These are phyloP conservation scores for Dryobates pubescens DNA, from an alignment of 2,797 vertebrate species.

Conservation along the genomic window DNA sequence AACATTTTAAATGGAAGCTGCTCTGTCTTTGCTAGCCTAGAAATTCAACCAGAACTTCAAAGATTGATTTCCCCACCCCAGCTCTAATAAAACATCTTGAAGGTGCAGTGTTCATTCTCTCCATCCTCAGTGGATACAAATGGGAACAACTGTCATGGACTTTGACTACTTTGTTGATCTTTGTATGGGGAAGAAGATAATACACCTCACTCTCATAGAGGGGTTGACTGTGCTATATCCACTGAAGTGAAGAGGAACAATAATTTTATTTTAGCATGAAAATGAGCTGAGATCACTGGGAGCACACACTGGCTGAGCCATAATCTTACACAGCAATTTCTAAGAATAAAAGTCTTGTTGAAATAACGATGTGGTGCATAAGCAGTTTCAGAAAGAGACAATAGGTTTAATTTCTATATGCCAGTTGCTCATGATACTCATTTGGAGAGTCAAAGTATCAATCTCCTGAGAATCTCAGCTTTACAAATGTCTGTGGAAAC, in stretches of 20 bases:
- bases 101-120: neutral
- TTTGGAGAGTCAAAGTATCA: conserved; percentile 13
- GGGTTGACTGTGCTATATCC: neutral
- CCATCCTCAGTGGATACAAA: neutral
- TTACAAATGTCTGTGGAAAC: neutral
- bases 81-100: neutral
- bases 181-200: neutral
- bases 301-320: neutral
- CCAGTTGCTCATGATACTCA: neutral
- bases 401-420: neutral
- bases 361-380: neutral
- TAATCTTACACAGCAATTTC: neutral
- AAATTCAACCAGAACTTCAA: neutral
- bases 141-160: neutral
- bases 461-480: neutral
- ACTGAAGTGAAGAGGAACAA: neutral
- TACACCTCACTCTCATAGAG: neutral
- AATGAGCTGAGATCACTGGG: neutral
- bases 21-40: neutral
- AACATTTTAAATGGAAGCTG: neutral
- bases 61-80: neutral
- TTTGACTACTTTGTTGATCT: neutral
- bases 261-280: conserved; percentile 8
- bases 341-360: neutral
- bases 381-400: neutral